phyloP scores from a whole-genome alignment of 2,888 invertebrate genomes.

The Plagodis pulveraria region DNA sequence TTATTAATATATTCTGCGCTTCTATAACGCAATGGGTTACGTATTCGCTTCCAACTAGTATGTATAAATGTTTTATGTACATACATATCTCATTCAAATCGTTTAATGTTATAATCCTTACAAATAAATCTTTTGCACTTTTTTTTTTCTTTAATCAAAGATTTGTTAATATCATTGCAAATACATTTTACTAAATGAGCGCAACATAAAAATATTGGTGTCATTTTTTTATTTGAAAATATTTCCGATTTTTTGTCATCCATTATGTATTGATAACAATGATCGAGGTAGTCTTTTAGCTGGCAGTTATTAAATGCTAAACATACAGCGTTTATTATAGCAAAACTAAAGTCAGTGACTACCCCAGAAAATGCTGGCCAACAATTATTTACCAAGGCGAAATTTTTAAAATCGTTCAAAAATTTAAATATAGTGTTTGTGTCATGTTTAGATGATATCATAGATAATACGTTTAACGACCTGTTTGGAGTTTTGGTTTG shows the following conservation, averaged over 20 bases:
- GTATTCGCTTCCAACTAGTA: neutral
- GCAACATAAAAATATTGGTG: neutral
- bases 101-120: neutral
- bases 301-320: conserved; percentile 1
- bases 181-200: conserved; percentile 2
- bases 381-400: neutral
- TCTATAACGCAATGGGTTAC: neutral
- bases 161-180: conserved; percentile 1
- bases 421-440: conserved; percentile 2
- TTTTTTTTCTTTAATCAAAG: neutral
- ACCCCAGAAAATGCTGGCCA: conserved; percentile 2
- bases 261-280: neutral
- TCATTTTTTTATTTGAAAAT: neutral
- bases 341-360: conserved; percentile 4
- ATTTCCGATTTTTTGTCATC: no score
- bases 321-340: conserved; percentile 3
- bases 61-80: neutral
- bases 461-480: neutral
- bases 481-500: conserved; percentile 1
- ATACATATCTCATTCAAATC: neutral
- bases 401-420: conserved; percentile 1
- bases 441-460: conserved; percentile 2
- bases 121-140: neutral
- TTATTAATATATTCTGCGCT: neutral
- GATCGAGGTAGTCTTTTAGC: neutral